phyloP scores from a whole-genome alignment of 2,113 vertebrate genomes.

The rat (Rattus norvegicus) region DNA sequence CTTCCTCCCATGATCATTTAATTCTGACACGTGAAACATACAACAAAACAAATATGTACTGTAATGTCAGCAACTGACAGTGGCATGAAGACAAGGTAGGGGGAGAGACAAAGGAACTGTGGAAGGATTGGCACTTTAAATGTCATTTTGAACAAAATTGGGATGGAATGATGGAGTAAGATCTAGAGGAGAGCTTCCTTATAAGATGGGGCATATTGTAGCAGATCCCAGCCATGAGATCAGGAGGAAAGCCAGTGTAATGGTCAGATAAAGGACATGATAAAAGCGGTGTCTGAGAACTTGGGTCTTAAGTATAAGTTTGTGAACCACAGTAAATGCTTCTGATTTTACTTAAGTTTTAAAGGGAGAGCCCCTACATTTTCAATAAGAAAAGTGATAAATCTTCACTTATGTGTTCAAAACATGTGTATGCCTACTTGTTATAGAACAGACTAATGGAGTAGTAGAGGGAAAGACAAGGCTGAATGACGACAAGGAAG shows the following conservation, averaged over 20 bases:
- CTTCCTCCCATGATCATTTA: neutral
- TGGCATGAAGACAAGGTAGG: neutral
- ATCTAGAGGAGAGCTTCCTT: neutral
- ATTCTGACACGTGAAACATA: neutral
- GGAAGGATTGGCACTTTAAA: neutral
- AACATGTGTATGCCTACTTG: neutral
- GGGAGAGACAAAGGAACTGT: neutral
- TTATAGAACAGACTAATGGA: neutral
- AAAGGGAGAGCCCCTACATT: neutral
- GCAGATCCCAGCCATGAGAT: neutral
- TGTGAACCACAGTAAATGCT: neutral
- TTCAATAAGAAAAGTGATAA: neutral
- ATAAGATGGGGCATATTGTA: neutral
- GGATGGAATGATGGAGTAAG: neutral
- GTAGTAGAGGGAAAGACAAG: neutral
- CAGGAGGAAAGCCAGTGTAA: neutral
- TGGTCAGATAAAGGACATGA: neutral
- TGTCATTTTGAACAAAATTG: neutral
- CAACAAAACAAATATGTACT: neutral
- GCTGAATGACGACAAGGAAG: neutral
- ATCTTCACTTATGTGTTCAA: constrained; percentile 29
- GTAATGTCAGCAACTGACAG: neutral
- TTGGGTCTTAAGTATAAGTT: neutral
- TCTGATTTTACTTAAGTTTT: constrained; percentile 9
- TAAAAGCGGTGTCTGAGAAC: constrained; percentile 3